Percentiles rank a stretch among this genome's conserved stretches.
These are phyloP conservation scores for Autographa gamma DNA, from an alignment of 2,888 invertebrate genomes.

Conservation along the genomic window DNA sequence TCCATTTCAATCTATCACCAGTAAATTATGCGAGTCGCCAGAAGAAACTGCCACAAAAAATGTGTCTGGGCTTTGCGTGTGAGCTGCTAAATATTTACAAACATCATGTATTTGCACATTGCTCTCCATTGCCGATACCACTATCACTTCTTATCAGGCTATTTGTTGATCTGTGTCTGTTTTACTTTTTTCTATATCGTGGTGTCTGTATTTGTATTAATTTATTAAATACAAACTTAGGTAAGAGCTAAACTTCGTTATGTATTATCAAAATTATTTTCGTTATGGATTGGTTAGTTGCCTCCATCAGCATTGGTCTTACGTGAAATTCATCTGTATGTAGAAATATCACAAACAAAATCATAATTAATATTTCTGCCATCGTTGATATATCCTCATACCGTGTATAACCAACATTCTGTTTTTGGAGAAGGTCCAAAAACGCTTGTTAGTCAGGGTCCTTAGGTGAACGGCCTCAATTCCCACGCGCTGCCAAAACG, in stretches of 20 bases:
- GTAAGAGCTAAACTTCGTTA: slow-evolving; percentile 33
- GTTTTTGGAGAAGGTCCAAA: slow-evolving; percentile 81
- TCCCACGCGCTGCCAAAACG: slow-evolving; percentile 76
- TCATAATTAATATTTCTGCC: slow-evolving; percentile 32
- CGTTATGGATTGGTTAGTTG: background rate
- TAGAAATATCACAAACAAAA: slow-evolving; percentile 8
- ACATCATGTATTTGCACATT: slow-evolving; percentile 60
- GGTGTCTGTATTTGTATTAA: slow-evolving; percentile 54
- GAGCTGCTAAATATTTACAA: slow-evolving; percentile 39
- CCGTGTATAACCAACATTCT: slow-evolving; percentile 64
- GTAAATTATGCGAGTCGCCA: slow-evolving; percentile 15
- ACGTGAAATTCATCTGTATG: background rate
- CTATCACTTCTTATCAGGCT: slow-evolving; percentile 67
- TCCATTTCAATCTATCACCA: slow-evolving; percentile 27
- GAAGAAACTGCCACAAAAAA: slow-evolving; percentile 39
- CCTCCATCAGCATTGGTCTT: background rate
- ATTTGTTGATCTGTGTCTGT: slow-evolving; percentile 68
- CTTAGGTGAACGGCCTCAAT: slow-evolving; percentile 79
- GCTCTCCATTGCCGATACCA: slow-evolving; percentile 63
- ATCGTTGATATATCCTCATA: slow-evolving; percentile 40
- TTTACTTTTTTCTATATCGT: slow-evolving; percentile 59
- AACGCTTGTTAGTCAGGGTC: slow-evolving; percentile 73
- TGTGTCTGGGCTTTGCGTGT: slow-evolving; percentile 29
- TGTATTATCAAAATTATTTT: slow-evolving; percentile 25
- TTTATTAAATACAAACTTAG: slow-evolving; percentile 28